Percentiles rank a stretch among this genome's conserved stretches.
These are phyloP conservation scores for Agelastica alni DNA, from an alignment of 2,888 invertebrate genomes.

Conservation along the genomic window DNA sequence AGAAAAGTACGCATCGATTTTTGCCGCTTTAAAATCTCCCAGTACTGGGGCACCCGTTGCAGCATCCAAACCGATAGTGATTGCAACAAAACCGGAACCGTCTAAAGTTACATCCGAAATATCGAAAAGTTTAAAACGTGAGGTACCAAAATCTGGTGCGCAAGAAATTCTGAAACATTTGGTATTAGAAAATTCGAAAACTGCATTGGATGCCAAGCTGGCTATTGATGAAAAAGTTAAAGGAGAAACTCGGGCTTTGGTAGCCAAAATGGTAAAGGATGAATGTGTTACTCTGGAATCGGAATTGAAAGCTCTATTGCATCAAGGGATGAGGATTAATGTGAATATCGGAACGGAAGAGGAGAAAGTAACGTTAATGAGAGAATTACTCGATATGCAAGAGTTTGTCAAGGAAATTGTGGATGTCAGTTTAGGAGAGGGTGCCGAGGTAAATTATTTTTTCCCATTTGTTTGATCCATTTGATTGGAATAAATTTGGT, in stretches of 20 bases:
- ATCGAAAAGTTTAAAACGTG: conserved; percentile 1
- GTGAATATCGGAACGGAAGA: conserved; percentile 63
- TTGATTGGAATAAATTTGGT: no score
- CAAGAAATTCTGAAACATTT: conserved; percentile 15
- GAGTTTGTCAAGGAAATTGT: conserved; percentile 66
- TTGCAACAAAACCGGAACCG: conserved; percentile 11
- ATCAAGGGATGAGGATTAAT: conserved; percentile 60
- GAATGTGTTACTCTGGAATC: conserved; percentile 69
- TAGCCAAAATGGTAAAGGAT: conserved; percentile 66
- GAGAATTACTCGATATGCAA: conserved; percentile 60
- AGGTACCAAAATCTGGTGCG: neutral
- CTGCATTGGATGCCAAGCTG: conserved; percentile 19
- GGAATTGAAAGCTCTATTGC: conserved; percentile 66
- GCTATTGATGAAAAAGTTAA: conserved; percentile 29
- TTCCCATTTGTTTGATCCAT: no score
- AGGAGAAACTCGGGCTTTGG: conserved; percentile 49
- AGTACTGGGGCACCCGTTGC: conserved; percentile 5
- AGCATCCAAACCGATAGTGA: conserved; percentile 31
- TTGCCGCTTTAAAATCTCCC: conserved; percentile 31
- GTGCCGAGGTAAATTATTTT: conserved; percentile 60
- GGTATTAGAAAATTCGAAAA: conserved; percentile 4
- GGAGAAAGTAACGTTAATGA: conserved; percentile 61
- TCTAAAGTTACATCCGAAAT: neutral
- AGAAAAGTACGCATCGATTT: conserved; percentile 37
- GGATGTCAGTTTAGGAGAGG: conserved; percentile 64